Evolutionary conservation across 1,140 invertebrate genomes (phyloP).

Genomic region (Thalassaphorura encarpata): DNA sequence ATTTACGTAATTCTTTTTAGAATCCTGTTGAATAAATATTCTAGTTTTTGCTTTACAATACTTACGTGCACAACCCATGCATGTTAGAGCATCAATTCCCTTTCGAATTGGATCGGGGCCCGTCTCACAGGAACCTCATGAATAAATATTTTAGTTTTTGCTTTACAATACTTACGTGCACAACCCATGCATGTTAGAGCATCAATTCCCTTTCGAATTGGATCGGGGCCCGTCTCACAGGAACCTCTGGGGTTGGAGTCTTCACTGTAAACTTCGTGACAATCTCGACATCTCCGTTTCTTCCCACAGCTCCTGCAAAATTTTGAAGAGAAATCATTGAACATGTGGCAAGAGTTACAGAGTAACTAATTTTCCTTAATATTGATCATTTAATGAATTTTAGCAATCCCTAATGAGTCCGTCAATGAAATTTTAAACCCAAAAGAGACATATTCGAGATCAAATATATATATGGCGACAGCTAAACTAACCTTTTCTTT

Average conservation of each 20-base stretch:
- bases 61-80: constrained; percentile 71
- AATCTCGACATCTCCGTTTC: constrained; percentile 31
- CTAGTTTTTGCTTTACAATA: too few relatives aligned
- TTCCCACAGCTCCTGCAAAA: constrained; percentile 27
- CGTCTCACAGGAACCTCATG: constrained; percentile 65
- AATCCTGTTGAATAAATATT: too few relatives aligned
- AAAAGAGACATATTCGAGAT: background rate
- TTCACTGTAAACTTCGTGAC: constrained; percentile 38
- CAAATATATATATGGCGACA: background rate
- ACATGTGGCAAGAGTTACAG: too few relatives aligned
- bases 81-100: constrained; percentile 70
- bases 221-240: constrained; percentile 84
- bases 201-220: constrained; percentile 65
- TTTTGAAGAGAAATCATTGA: background rate
- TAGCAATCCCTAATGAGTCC: too few relatives aligned
- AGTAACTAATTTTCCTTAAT: too few relatives aligned
- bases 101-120: constrained; percentile 72
- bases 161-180: constrained; percentile 55
- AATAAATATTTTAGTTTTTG: constrained; percentile 39
- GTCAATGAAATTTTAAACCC: background rate
- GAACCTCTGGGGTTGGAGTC: constrained; percentile 39
- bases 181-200: constrained; percentile 69
- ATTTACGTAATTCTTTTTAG: too few relatives aligned
- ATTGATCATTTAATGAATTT: too few relatives aligned
- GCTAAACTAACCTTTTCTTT: constrained; percentile 25